Evolutionary conservation across 2,113 vertebrate genomes (phyloP), one percentile per base, ranked within the genome.

Genomic region (Pelvicachromis taeniatus): DNA sequence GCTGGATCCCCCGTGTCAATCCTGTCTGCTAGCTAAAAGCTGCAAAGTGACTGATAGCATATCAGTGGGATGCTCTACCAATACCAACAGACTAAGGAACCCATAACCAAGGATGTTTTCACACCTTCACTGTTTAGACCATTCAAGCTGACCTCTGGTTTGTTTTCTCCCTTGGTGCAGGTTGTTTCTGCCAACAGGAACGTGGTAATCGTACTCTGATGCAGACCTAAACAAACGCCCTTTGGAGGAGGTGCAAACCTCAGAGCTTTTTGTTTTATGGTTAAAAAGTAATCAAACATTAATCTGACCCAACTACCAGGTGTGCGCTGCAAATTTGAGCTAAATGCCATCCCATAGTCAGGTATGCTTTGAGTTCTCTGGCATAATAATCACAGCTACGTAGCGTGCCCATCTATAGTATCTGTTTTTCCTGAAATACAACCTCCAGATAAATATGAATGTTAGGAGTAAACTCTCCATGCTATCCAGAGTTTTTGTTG

Each of bases 161-260:
- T 52, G 17, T 31, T 33, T 61, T n/a, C 17, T 45, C 38, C 14
- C 5, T 29, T 0, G 65, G 23, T 48, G 14, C 65, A 48, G 40
- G 14, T 4, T 26, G 21, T 73, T 48, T 48, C 9, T 73, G 21
- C 21, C 5, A 11, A 0, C 9, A 11, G 26, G 65, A 73, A 17
- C 65, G 1, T 2, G 42, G 0, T 48, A 23, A 17, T 29, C 9
- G 14, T 0, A 29, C 65, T 29, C 21, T 42, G 63, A 23, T 45
- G 23, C 3, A 0, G 1, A 2, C 35, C 63, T 23, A 23, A 9
- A 4, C 63, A 68, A 68, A 23, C 1, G 6, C 61, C 21, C 21
- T 45, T 38, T 65, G 19, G 65, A 70, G 21, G 65, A 26, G 65
- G 65, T 17, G 8, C 13, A 10, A 45, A 26, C 21, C 21, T 26